Evolutionary conservation across 2,113 vertebrate species (phyloP), one percentile per base, ranked within the genome.

Genomic region (Sinocyclocheilus anophthalmus): DNA sequence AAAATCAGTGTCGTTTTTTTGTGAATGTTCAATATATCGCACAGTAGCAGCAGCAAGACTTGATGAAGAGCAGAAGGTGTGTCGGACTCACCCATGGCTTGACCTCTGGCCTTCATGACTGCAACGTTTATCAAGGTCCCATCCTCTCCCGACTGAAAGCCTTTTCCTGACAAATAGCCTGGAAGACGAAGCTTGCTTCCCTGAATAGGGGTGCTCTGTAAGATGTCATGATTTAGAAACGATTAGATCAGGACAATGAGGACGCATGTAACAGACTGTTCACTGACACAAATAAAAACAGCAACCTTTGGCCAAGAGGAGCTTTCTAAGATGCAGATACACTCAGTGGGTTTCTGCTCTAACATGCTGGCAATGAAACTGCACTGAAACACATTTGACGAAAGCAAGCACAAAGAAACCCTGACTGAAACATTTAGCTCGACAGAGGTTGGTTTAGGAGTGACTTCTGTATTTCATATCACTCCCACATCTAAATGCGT

Each of bases 171-270:
- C 8, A 99, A 91, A 85, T 98, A 99, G 6, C 98, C 98, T 26
- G 98, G 98, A 86, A 98, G 95, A 79, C 97, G 96, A 45, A 99
- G 94, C 91, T 98, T 99, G 92, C 97, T 99, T 90, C 98, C 97
- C 91, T 98, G 97, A 88, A 99, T 97, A 0, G 96, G 95, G 5
- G 97, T 98, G 85, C 93, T 94, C 98, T 99, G 89, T 14, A 69
- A 80, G 87, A 88, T 24, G 13, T 16, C 13, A 45, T 16, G 13
- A 26, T 57, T 79, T 9, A n/a, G 55, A 53, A 53, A 30, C 75
- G 1, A 5, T 73, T 73, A 73, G 70, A 73, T 45, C 10, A n/a
- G 33, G 37, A 73, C 39, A n/a, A 45, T 6, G 20, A 73, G 37
- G 70, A 69, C 3, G 30, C 33, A 70, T 1, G 7, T 33, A 69